Percentiles rank a stretch among this genome's conserved stretches.
These are phyloP conservation scores for Dryoscopus gambensis DNA, from an alignment of 2,113 vertebrate species.

Conservation along the genomic window DNA sequence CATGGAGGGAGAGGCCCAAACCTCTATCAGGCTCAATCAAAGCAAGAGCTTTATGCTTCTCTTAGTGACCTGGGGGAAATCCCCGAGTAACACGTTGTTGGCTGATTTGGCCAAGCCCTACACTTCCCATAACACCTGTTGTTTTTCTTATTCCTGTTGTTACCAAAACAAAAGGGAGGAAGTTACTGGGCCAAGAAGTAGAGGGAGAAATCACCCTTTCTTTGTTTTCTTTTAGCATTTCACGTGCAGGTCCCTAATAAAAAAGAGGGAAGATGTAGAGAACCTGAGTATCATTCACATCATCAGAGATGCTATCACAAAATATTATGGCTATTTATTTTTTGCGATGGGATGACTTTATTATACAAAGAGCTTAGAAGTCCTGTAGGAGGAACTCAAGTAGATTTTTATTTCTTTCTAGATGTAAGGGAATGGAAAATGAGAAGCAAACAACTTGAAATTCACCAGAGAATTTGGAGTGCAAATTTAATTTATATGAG, in stretches of 20 bases:
- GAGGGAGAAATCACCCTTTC: background rate
- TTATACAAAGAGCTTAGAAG: background rate
- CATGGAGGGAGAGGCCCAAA: background rate
- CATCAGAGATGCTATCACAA: background rate
- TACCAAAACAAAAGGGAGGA: background rate
- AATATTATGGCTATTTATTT: background rate
- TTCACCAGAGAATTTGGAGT: conserved; percentile 17
- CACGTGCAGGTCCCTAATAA: background rate
- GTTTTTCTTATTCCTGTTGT: background rate
- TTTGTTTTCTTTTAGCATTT: background rate
- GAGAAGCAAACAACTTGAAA: conserved; percentile 31
- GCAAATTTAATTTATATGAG: conserved; percentile 33
- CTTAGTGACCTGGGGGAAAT: background rate
- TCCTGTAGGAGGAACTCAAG: background rate
- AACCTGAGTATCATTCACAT: background rate
- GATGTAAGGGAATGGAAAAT: background rate
- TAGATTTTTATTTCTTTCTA: background rate
- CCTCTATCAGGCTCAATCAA: background rate
- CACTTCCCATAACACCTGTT: background rate
- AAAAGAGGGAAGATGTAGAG: background rate
- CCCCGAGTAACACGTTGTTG: background rate
- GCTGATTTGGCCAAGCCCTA: background rate
- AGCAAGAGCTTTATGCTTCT: background rate
- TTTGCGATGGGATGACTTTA: conserved; percentile 18
- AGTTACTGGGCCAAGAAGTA: background rate